phyloP scores from a whole-genome alignment of 2,113 vertebrate species.

The Nettapus auritus region DNA sequence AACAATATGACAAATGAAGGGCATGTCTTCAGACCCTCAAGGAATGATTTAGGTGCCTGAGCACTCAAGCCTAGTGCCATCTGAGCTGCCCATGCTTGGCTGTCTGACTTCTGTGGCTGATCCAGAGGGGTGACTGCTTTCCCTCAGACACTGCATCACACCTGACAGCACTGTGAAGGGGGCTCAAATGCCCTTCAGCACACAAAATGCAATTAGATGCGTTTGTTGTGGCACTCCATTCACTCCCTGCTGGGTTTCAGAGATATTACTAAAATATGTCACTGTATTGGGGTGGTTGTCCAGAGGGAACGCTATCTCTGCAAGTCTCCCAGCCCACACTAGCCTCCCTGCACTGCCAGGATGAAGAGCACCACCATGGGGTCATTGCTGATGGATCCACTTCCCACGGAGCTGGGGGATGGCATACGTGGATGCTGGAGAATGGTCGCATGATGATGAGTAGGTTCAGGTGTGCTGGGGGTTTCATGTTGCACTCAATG shows the following conservation, averaged over 20 bases:
- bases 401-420: background rate
- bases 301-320: background rate
- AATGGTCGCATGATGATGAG: background rate
- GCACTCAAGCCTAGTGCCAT: background rate
- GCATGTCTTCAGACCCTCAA: background rate
- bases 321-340: background rate
- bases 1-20: conserved; percentile 32
- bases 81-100: background rate
- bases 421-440: background rate
- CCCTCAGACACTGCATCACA: background rate
- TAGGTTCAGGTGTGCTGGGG: background rate
- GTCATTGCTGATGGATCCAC: background rate
- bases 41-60: background rate
- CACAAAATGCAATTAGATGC: background rate
- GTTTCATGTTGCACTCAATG: background rate
- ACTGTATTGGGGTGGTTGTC: background rate
- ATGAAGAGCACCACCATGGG: background rate
- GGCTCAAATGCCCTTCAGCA: background rate
- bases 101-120: background rate
- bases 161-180: background rate
- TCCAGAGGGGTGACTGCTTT: background rate
- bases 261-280: background rate
- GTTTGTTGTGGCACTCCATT: background rate
- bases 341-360: background rate
- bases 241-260: background rate